Percentiles rank a stretch among this genome's conserved stretches.
phyloP scores from a whole-genome alignment of 1,140 invertebrate genomes.

The Temnothorax curvispinosus region DNA sequence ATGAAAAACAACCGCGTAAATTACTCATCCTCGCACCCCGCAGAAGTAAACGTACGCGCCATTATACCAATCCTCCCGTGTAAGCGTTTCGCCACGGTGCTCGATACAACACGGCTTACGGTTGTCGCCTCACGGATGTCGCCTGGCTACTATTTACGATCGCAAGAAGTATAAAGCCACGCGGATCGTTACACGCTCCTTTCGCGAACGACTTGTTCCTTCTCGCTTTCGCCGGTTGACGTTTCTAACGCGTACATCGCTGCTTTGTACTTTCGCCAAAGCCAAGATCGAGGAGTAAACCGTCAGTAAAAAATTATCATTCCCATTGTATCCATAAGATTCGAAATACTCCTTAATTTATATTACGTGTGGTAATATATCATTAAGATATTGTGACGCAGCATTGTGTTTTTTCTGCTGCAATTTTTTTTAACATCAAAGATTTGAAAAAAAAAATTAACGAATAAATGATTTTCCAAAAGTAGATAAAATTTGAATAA shows the following conservation, averaged over 20 bases:
- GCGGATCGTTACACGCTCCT: constrained; percentile 46
- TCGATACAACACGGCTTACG: constrained; percentile 40
- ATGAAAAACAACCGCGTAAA: constrained; percentile 32
- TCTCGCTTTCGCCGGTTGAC: background rate
- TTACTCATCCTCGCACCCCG: constrained; percentile 35
- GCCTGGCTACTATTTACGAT: constrained; percentile 36
- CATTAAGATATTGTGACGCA: background rate
- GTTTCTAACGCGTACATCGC: background rate
- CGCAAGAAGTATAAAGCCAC: constrained; percentile 51
- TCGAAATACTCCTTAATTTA: background rate
- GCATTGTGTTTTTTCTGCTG: background rate
- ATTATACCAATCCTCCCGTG: background rate
- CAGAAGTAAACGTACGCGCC: constrained; percentile 11
- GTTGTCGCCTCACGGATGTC: constrained; percentile 33
- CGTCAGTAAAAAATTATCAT: background rate
- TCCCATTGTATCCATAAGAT: background rate
- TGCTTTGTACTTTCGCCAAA: background rate
- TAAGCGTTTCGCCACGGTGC: constrained; percentile 30
- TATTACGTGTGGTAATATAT: background rate
- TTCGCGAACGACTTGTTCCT: constrained; percentile 15
- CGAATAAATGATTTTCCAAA: background rate
- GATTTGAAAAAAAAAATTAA: background rate
- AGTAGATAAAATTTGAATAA: background rate
- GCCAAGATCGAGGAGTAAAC: background rate
- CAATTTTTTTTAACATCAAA: background rate